Conservation (phyloP, 2,797 vertebrate species). For the Enteromius fasciolatus region DNA sequence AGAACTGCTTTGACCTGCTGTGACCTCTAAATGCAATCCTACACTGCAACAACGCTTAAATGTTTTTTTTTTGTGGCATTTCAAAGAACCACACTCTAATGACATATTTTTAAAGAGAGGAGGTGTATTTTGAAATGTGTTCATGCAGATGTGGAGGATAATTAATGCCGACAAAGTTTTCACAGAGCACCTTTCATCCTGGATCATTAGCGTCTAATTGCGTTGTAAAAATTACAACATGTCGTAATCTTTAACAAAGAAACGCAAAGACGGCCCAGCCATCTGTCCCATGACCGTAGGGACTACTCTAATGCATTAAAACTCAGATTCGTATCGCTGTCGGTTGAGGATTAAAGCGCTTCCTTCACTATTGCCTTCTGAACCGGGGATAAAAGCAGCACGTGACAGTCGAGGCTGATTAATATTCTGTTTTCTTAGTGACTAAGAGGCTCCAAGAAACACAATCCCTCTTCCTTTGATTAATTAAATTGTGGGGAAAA, state of each 20-base stretch:
- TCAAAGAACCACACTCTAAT: conserved; percentile 20
- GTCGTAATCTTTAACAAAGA: conserved; percentile 36
- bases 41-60: conserved; percentile 5
- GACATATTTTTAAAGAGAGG: conserved; percentile 13
- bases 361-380: conserved; percentile 24
- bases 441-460: background rate
- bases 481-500: conserved; percentile 50
- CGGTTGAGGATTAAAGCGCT: conserved; percentile 24
- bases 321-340: conserved; percentile 12
- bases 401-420: conserved; percentile 17
- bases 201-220: conserved; percentile 34
- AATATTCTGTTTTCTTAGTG: conserved; percentile 33
- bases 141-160: background rate
- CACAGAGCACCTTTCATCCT: conserved; percentile 26
- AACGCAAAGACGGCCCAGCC: conserved; percentile 32
- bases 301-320: conserved; percentile 13
- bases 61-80: conserved; percentile 9
- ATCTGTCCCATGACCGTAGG: conserved; percentile 26
- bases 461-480: conserved; percentile 41
- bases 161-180: conserved; percentile 17
- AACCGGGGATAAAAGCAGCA: conserved; percentile 19
- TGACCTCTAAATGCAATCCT: conserved; percentile 23
- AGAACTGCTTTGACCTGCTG: conserved; percentile 1
- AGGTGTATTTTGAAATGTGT: background rate
- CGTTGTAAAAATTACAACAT: conserved; percentile 37